Evolutionary conservation across 2,888 invertebrate genomes (phyloP).

Genomic region (Drosophila imparisetae): DNA sequence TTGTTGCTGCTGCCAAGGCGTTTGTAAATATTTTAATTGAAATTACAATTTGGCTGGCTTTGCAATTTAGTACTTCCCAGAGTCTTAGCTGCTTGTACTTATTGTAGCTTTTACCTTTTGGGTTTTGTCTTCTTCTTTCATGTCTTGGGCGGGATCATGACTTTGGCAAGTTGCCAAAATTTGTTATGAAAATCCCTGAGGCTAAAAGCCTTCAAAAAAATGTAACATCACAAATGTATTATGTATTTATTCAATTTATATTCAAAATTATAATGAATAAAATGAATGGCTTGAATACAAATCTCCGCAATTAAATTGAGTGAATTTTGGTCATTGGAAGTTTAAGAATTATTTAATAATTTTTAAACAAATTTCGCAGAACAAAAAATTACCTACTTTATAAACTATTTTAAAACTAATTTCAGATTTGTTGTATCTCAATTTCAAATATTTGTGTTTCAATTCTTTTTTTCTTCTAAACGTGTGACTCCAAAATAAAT

Average conservation of each 20-base stretch:
- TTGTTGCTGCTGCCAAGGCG: conserved; percentile 55
- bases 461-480: not conserved
- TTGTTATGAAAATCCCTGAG: conserved; percentile 19
- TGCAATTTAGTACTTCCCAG: conserved; percentile 28
- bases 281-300: not conserved
- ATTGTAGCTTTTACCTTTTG: conserved; percentile 21
- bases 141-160: conserved; percentile 3
- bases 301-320: not conserved
- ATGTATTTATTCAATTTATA: not conserved
- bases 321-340: not conserved
- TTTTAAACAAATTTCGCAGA: not conserved
- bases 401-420: not conserved
- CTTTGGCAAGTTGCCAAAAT: conserved; percentile 46
- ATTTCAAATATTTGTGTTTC: not conserved
- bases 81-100: conserved; percentile 25
- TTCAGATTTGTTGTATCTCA: not conserved
- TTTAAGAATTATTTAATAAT: not conserved
- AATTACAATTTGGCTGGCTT: conserved; percentile 66
- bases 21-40: conserved; percentile 77
- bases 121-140: conserved; percentile 11
- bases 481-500: not conserved
- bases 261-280: not conserved
- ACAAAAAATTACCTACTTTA: not conserved
- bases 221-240: not conserved
- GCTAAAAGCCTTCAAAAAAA: conserved; percentile 16